These are phyloP conservation scores for Caenorhabditis sp. DNA, from an alignment of 2,888 invertebrate species.

Conservation along the genomic window DNA sequence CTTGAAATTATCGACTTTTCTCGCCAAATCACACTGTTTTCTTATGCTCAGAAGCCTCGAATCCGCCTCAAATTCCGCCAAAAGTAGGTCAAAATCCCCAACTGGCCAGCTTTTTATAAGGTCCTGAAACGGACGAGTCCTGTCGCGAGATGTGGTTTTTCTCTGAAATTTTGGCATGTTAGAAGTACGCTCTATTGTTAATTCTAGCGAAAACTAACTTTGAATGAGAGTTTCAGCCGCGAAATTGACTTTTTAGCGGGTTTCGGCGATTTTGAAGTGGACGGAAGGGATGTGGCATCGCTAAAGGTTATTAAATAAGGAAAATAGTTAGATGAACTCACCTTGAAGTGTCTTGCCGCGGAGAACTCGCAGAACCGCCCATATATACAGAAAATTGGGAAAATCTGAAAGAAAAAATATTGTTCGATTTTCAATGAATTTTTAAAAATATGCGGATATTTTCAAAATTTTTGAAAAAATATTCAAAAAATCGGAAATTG, in stretches of 20 bases:
- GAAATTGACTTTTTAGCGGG: constrained; percentile 5
- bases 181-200: not conserved
- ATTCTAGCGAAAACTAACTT: constrained; percentile 37
- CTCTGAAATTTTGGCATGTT: constrained; percentile 24
- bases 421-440: not conserved
- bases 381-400: not conserved
- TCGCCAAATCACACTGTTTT: constrained; percentile 38
- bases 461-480: not conserved
- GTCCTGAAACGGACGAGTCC: constrained; percentile 55
- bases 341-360: constrained; percentile 5
- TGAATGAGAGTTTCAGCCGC: constrained; percentile 57
- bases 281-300: constrained; percentile 4
- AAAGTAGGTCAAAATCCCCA: constrained; percentile 35
- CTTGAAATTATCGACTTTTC: constrained; percentile 12
- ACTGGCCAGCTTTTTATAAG: constrained; percentile 70
- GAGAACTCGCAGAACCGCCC: constrained; percentile 9
- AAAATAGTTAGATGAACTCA: not conserved
- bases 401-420: not conserved
- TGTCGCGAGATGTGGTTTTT: constrained; percentile 36
- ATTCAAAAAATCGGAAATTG: not conserved
- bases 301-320: constrained; percentile 1
- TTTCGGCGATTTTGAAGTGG: constrained; percentile 17
- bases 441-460: not conserved
- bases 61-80: constrained; percentile 63
- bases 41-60: constrained; percentile 44